These are phyloP conservation scores for Eugnorisma glareosa DNA, from an alignment of 2,888 invertebrate species.

Conservation along the genomic window DNA sequence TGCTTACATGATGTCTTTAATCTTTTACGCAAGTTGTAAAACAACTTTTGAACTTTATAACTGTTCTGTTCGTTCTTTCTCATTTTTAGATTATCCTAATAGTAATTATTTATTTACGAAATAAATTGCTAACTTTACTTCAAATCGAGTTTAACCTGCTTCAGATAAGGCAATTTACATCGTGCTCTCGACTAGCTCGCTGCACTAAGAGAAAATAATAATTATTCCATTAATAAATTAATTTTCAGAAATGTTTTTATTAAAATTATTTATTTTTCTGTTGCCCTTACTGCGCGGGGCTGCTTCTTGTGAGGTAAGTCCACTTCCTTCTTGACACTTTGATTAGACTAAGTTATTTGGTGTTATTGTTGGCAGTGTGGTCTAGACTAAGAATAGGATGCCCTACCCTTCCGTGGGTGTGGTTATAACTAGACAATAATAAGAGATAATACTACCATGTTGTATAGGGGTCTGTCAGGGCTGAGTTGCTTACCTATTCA, in stretches of 20 bases:
- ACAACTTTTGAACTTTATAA: conserved; percentile 11
- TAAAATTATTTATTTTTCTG: conserved; percentile 44
- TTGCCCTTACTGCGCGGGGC: conserved; percentile 42
- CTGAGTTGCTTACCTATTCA: not conserved
- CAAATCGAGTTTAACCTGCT: conserved; percentile 14
- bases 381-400: conserved; percentile 15
- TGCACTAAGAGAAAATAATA: not conserved
- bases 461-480: not conserved
- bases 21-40: conserved; percentile 3
- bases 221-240: not conserved
- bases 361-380: conserved; percentile 15
- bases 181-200: conserved; percentile 12
- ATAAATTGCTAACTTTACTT: conserved; percentile 50
- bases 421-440: not conserved
- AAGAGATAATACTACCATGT: not conserved
- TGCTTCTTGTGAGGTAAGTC: conserved; percentile 58
- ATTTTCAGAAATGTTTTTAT: conserved; percentile 28
- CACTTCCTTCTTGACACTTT: conserved; percentile 20
- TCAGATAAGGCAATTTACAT: conserved; percentile 36
- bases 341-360: conserved; percentile 27
- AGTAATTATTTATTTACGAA: conserved; percentile 15
- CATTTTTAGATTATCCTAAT: conserved; percentile 9
- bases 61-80: not conserved
- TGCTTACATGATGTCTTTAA: not conserved
- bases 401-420: not conserved